Base-by-base conservation (phyloP, 2,888 invertebrate genomes). In the Ichneumon xanthorius region DNA sequence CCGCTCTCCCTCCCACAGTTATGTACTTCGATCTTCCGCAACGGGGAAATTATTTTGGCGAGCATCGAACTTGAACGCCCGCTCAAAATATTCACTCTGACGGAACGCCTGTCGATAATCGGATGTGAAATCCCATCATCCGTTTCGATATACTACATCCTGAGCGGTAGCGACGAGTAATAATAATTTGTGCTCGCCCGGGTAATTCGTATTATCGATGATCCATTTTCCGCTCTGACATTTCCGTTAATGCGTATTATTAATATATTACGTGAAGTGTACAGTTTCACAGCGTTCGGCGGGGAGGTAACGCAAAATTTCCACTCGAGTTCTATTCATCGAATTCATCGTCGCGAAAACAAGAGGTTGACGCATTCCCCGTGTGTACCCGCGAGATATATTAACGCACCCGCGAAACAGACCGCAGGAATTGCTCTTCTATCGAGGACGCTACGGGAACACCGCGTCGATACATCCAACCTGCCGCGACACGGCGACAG, bases 141-240 rank as follows among this genome's bases (percentile, higher is more conserved):
- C 85, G 81, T 75, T 81, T 87, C 70, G 68, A 72, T 82, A 73
- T 85, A 55, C 48, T 11, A 4, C 55, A 16, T 48, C n/a, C 40
- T 50, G 33, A n/a, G 53, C 65, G 14, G 37, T 16, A 63, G 19
- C 58, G 40, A 19, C 19, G 26, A 61, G 53, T 73, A 67, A 78
- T 73, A 73, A 68, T 67, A 88, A 90, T 90, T 84, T 53, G 30
- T 19, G 68, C 63, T 14, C 33, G 3, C 71, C 19, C 76, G 67
- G 45, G 80, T 88, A 88, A 88, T 90, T 88, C 87, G 87, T 86
- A 88, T 88, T 87, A 85, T 84, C 87, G 86, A 89, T 87, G 85
- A 88, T 79, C 76, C 81, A 76, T 76, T 81, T 86, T 86, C 86
- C 83, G 2, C 75, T 84, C 61, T 73, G 80, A 78, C 78, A 67